Conservation (phyloP, 1,140 invertebrate genomes). For the Drosophila rhopaloa region DNA sequence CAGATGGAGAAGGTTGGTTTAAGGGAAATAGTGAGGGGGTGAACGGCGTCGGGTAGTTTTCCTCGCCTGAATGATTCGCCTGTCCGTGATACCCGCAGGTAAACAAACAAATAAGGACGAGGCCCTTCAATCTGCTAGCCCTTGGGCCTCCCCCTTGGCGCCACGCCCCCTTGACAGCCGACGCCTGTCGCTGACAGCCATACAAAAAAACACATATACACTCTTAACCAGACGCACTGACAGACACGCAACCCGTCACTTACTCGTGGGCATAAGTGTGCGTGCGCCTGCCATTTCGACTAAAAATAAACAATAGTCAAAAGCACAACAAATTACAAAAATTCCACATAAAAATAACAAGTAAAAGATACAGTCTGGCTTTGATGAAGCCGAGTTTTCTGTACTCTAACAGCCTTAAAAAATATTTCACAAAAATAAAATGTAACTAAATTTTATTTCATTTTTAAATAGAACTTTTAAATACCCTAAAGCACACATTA, state of each 20-base stretch:
- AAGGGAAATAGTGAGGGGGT: neutral
- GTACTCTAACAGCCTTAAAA: neutral
- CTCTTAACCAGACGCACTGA: slow-evolving; percentile 15
- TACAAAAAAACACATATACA: slow-evolving; percentile 35
- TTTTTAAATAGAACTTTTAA: too few relatives aligned
- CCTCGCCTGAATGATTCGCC: slow-evolving; percentile 35
- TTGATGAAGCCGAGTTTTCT: neutral
- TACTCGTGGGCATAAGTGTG: slow-evolving; percentile 25
- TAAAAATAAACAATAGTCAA: slow-evolving; percentile 71
- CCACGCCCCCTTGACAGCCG: slow-evolving; percentile 6
- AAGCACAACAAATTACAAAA: slow-evolving; percentile 29
- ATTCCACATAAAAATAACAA: slow-evolving; percentile 16
- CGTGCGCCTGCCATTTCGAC: slow-evolving; percentile 49
- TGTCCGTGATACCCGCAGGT: slow-evolving; percentile 53
- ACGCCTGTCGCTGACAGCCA: slow-evolving; percentile 62
- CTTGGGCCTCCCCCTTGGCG: neutral
- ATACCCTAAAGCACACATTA: too few relatives aligned
- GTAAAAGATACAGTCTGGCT: neutral
- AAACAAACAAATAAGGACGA: slow-evolving; percentile 48
- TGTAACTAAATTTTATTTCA: too few relatives aligned
- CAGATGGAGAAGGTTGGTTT: neutral
- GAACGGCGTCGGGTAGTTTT: slow-evolving; percentile 15
- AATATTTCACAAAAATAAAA: too few relatives aligned
- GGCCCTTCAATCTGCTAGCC: slow-evolving; percentile 29
- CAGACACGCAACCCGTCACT: slow-evolving; percentile 51